Conservation (phyloP, 2,888 invertebrate species). For the Sipunculus nudus region DNA sequence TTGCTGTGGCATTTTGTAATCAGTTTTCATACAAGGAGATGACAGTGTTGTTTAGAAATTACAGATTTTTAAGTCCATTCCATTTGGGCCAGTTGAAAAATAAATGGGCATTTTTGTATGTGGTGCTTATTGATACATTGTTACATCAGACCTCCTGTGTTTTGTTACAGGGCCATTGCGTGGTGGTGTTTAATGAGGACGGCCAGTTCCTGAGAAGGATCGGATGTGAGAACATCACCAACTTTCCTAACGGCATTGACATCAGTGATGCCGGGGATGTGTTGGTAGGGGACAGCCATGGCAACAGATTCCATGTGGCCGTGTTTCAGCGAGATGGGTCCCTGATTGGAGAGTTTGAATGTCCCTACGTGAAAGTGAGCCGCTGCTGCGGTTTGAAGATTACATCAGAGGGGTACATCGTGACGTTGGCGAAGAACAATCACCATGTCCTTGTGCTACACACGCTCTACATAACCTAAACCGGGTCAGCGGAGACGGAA, state of each 20-base stretch:
- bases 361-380: slow-evolving; percentile 97
- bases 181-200: slow-evolving; percentile 88
- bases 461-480: slow-evolving; percentile 61
- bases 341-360: slow-evolving; percentile 82
- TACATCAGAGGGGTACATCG: slow-evolving; percentile 93
- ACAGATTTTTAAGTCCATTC: no score
- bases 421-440: slow-evolving; percentile 94
- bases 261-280: slow-evolving; percentile 97
- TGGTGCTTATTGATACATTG: no score
- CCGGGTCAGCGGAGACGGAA: no score
- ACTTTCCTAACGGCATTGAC: slow-evolving; percentile 97
- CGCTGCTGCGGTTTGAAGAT: slow-evolving; percentile 98
- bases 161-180: slow-evolving; percentile 81
- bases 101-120: no score
- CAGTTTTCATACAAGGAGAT: no score
- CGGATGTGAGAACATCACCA: slow-evolving; percentile 94
- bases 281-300: slow-evolving; percentile 95
- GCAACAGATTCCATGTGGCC: slow-evolving; percentile 96
- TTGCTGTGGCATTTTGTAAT: no score
- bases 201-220: slow-evolving; percentile 90
- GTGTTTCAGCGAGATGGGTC: slow-evolving; percentile 89
- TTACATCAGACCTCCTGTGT: no score
- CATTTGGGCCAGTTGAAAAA: no score
- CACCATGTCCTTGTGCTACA: slow-evolving; percentile 93
- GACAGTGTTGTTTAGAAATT: no score